Conservation (phyloP, 1,140 invertebrate species). For the Drosophila eugracilis region DNA sequence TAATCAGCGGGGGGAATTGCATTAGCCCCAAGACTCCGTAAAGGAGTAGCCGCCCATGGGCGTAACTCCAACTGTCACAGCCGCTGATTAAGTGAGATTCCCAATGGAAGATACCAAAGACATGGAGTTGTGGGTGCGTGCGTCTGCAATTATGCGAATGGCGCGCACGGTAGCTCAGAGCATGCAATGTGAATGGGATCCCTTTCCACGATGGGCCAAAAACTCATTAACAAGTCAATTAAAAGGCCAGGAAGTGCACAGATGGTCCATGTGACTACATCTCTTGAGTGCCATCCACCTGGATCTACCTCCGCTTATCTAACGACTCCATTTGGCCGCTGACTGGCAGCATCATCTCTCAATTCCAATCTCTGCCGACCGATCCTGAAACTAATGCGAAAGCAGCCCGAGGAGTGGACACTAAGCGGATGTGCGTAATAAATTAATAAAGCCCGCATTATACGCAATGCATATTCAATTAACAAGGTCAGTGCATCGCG, state of each 20-base stretch:
- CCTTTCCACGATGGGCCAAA: slow-evolving; percentile 22
- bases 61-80: slow-evolving; percentile 76
- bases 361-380: slow-evolving; percentile 18
- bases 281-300: slow-evolving; percentile 12
- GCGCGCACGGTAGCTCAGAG: slow-evolving; percentile 30
- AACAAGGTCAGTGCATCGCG: slow-evolving; percentile 67
- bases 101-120: slow-evolving; percentile 18
- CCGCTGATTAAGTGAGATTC: slow-evolving; percentile 70
- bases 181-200: slow-evolving; percentile 3
- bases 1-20: slow-evolving; percentile 81
- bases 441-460: slow-evolving; percentile 82
- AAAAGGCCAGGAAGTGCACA: slow-evolving; percentile 75
- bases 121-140: slow-evolving; percentile 73
- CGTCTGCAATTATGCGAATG: slow-evolving; percentile 66
- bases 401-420: slow-evolving; percentile 29
- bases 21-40: slow-evolving; percentile 67
- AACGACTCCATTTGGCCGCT: slow-evolving; percentile 71
- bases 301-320: slow-evolving; percentile 57
- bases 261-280: slow-evolving; percentile 27
- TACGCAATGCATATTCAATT: slow-evolving; percentile 83
- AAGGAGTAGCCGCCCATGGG: slow-evolving; percentile 38
- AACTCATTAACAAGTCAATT: slow-evolving; percentile 78
- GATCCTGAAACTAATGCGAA: slow-evolving; percentile 26
- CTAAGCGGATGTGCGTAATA: slow-evolving; percentile 84
- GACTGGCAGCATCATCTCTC: slow-evolving; percentile 33